Base-by-base conservation (phyloP, 2,888 invertebrate genomes). In the Acanthosepion esculentum region DNA sequence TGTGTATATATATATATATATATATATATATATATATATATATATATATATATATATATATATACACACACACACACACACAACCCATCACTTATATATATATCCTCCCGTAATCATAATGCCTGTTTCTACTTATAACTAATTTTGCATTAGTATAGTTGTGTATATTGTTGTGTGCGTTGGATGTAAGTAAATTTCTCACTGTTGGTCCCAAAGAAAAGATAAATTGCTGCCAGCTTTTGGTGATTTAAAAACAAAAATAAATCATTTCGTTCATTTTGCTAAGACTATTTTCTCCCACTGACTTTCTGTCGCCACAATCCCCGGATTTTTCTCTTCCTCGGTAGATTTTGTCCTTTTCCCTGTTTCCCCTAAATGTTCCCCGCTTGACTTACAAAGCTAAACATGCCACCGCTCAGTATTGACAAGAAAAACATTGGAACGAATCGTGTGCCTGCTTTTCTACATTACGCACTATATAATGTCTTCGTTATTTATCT, bases 381-480 rank as follows among this genome's bases (percentile, higher is more conserved):
- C 33, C 78, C 33, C 33, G 78, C 78, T 78, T 78, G 78, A 78
- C 78, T 78, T 78, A 78, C 33, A 78, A 78, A 78, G 78, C n/a
- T 33, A 78, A 78, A 78, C 78, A 78, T 78, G 78, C 78, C 78
- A 78, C 78, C 78, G 15, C 18, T 12, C n/a, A 78, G 33, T 78
- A 78, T n/a, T 78, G 78, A 78, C 78, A 78, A n/a, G 78, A 78
- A 78, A 78, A 78, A 78, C 78, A 78, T 78, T 78, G 78, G 18
- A n/a, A 41, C 41, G 41, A 41, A 78, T 78, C 10, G n/a, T 78
- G 78, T 4, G 12, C 33, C 78, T 78, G 10, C 10, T 78, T 78
- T 78, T n/a, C 78, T 78, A 33, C 33, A 78, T 55, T 20, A 20
- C 59, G 10, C 33, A n/a, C n/a, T 33, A 78, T n/a, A 10, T n/a